These are phyloP conservation scores for Sebastes steindachneri DNA, from an alignment of 2,797 vertebrate genomes.

Conservation along the genomic window DNA sequence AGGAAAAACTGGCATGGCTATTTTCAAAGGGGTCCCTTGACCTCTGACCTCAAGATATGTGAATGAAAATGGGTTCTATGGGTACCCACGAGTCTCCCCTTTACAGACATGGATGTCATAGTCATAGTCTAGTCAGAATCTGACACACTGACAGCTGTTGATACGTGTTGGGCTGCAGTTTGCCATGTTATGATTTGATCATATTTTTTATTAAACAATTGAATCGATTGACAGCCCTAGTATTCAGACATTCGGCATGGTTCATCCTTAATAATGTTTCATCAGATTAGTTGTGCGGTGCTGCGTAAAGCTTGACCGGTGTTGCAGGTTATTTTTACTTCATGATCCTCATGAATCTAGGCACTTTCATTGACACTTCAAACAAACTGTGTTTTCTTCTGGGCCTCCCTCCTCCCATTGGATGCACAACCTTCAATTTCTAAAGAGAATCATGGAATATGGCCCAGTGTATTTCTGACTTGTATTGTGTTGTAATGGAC, in stretches of 20 bases:
- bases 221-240: no score
- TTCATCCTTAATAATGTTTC: background rate
- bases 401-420: background rate
- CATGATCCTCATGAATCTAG: background rate
- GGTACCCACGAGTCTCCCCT: no score
- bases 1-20: no score
- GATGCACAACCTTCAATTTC: background rate
- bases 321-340: conserved; percentile 1
- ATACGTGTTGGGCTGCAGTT: no score
- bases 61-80: no score
- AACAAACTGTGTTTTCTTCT: background rate
- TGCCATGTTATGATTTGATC: no score
- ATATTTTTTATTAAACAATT: no score
- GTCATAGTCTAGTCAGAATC: no score
- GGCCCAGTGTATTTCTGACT: background rate
- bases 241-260: background rate
- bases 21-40: no score
- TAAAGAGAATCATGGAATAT: background rate
- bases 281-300: background rate
- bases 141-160: no score
- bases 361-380: background rate
- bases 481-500: background rate
- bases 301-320: background rate
- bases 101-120: no score
- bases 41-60: no score